Conservation (phyloP, 2,797 vertebrate genomes). For the Betta splendens region DNA sequence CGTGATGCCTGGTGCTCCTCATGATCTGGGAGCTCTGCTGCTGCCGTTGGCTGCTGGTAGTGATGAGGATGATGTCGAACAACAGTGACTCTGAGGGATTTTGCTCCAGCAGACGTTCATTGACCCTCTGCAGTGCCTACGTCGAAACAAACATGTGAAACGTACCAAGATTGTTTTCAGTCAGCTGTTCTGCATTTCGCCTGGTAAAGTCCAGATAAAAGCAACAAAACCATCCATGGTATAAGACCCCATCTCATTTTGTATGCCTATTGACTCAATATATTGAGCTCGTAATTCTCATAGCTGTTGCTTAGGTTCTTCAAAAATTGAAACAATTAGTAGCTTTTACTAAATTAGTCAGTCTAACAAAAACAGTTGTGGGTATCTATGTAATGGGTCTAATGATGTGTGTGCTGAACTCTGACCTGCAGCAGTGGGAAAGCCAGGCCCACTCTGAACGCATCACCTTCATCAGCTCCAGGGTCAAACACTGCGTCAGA, state of each 20-base stretch:
- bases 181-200: too few species aligned
- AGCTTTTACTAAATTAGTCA: background rate
- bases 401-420: background rate
- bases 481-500: slow-evolving; percentile 77
- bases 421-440: slow-evolving; percentile 80
- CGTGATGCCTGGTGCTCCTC: slow-evolving; percentile 72
- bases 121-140: slow-evolving; percentile 82
- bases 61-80: slow-evolving; percentile 84
- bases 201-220: too few species aligned
- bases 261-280: too few species aligned
- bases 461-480: slow-evolving; percentile 56
- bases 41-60: slow-evolving; percentile 76
- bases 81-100: slow-evolving; percentile 74
- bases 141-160: background rate
- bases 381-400: background rate
- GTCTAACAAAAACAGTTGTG: background rate
- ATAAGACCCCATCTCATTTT: too few species aligned
- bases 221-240: too few species aligned
- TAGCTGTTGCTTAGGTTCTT: too few species aligned
- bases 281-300: too few species aligned
- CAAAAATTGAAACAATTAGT: too few species aligned
- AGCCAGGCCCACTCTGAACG: slow-evolving; percentile 70
- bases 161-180: background rate
- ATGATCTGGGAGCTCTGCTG: slow-evolving; percentile 73
- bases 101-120: slow-evolving; percentile 74